Conservation (phyloP, 2,888 invertebrate genomes). For the Zygaena filipendulae region DNA sequence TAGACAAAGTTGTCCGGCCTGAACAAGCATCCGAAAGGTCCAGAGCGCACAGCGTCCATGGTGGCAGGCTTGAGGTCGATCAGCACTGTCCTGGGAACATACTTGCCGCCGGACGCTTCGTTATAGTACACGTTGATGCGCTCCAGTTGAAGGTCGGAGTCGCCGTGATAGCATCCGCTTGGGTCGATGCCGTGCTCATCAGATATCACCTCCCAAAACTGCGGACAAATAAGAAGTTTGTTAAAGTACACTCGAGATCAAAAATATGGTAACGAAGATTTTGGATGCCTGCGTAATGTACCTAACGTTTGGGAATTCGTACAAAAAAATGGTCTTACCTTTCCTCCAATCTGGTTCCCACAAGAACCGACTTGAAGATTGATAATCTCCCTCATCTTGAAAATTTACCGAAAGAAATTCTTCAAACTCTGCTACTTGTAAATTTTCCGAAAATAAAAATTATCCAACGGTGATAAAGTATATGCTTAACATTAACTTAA, state of each 20-base stretch:
- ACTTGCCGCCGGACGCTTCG: constrained; percentile 69
- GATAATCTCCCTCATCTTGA: constrained; percentile 81
- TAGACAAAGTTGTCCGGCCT: constrained; percentile 92
- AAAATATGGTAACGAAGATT: background rate
- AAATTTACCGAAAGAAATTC: constrained; percentile 32
- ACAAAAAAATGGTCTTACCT: too few species aligned
- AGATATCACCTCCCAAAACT: constrained; percentile 84
- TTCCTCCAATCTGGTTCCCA: constrained; percentile 65
- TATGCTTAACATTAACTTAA: constrained; percentile 59
- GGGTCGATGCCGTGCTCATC: constrained; percentile 83
- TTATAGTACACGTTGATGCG: constrained; percentile 83
- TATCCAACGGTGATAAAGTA: constrained; percentile 31
- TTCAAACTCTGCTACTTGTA: constrained; percentile 31
- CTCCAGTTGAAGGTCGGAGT: constrained; percentile 78
- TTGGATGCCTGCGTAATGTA: too few species aligned
- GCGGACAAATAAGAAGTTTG: constrained; percentile 19
- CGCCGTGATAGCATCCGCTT: constrained; percentile 74
- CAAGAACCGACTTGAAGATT: constrained; percentile 82
- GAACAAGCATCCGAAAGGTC: constrained; percentile 86
- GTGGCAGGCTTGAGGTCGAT: constrained; percentile 52
- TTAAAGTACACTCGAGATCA: background rate
- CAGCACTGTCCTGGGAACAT: constrained; percentile 51
- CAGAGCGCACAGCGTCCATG: constrained; percentile 90
- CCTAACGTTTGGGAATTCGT: too few species aligned
- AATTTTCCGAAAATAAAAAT: constrained; percentile 38